Evolutionary conservation across 2,888 invertebrate species (phyloP), one percentile per base, ranked within the genome.

Genomic region (Synanthedon myopaeformis): DNA sequence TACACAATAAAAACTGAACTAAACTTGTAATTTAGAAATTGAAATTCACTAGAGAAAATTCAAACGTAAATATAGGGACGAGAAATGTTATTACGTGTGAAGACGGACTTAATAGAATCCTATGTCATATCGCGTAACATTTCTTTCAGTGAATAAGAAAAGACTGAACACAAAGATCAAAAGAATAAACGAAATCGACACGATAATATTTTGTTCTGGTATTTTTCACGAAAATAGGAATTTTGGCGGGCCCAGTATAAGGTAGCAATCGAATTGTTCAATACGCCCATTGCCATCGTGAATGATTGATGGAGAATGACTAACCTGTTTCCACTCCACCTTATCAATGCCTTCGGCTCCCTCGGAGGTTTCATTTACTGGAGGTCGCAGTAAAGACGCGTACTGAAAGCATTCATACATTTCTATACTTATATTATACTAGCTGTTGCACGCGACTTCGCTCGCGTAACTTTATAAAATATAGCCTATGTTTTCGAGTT

Each of bases 241-340:
- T 35, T 8, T 35, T 35, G 10, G 8, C 2, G 35, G 35, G 35
- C 35, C 8, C 35, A 35, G 10, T 35, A 23, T 23, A 45, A 45
- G 57, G 60, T 14, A 45, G 45, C 59, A 60, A 61, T 61, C 56
- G 60, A 60, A 63, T 56, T 17, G 49, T 49, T 50, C 19, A 41
- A 50, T 50, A 53, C 13, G 19, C 12, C 63, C 64, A 62, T 59
- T 63, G 58, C 64, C 35, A 62, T 61, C 61, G 56, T 68, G 67
- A 63, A 62, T 60, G 58, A 63, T 60, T 61, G 58, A 63, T 61
- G 55, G 56, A 53, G 61, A 59, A 60, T 59, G 59, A 74, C 83
- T 82, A 79, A 95, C 95, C 92, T 96, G 96, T 79, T 95, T 94
- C 96, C 96, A 96, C 82, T 96, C 96, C 55, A 92, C 91, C 80